phyloP scores from a whole-genome alignment of 1,140 invertebrate genomes.

The Homalodisca vitripennis region DNA sequence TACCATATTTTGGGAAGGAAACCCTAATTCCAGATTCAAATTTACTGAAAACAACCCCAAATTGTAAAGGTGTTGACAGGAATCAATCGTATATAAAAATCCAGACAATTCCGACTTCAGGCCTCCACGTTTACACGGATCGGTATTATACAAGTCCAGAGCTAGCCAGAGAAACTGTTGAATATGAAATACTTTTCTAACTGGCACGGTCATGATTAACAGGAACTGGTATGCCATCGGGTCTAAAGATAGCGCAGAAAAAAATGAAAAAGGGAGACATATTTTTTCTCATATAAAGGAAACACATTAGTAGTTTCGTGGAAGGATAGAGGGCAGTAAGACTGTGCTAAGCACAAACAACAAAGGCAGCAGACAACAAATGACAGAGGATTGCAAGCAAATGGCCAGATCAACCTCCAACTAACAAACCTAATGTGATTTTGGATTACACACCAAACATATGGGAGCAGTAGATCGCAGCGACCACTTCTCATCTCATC shows the following conservation, averaged over 20 bases:
- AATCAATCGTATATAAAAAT: neutral
- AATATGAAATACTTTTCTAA: neutral
- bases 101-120: neutral
- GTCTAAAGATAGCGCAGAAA: neutral
- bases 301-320: neutral
- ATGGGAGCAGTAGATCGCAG: constrained; percentile 34
- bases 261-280: constrained; percentile 13
- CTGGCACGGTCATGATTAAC: constrained; percentile 8
- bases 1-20: neutral
- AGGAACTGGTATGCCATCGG: neutral
- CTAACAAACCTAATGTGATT: constrained; percentile 31
- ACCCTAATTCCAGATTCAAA: neutral
- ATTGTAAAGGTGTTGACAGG: neutral
- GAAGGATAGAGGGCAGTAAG: neutral
- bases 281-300: neutral
- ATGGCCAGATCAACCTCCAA: neutral
- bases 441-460: neutral
- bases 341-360: constrained; percentile 26
- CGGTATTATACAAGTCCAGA: constrained; percentile 9
- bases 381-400: constrained; percentile 25
- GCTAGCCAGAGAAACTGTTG: neutral
- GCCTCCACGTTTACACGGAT: constrained; percentile 1
- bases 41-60: constrained; percentile 16
- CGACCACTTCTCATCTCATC: constrained; percentile 42
- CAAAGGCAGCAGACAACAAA: constrained; percentile 17